Conservation (phyloP, 2,797 vertebrate species). For the Enteromius treurensis region DNA sequence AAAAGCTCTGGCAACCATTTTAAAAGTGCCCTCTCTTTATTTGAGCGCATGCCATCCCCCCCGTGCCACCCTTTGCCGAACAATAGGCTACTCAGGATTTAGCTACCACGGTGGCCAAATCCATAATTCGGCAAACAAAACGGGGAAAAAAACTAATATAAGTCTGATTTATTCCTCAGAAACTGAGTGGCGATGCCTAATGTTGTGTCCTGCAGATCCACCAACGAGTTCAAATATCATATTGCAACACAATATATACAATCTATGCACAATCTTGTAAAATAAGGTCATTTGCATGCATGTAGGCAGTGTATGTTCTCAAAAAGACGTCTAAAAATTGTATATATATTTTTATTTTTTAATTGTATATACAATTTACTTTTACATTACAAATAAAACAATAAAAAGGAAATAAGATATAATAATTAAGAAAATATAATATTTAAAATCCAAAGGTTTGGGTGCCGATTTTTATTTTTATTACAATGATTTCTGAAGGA, state of each 20-base stretch:
- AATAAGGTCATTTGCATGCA: neutral
- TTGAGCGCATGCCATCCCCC: constrained; percentile 81
- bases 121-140: constrained; percentile 55
- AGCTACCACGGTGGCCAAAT: constrained; percentile 66
- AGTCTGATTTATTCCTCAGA: neutral
- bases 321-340: neutral
- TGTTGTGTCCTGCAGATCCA: neutral
- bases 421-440: neutral
- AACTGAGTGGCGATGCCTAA: neutral
- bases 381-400: neutral
- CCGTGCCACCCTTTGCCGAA: constrained; percentile 75
- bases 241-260: neutral
- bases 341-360: no score
- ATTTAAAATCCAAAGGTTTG: neutral
- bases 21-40: constrained; percentile 85
- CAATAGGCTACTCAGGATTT: constrained; percentile 76
- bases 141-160: neutral
- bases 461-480: neutral
- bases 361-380: neutral
- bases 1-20: constrained; percentile 97
- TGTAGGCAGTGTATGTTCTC: neutral
- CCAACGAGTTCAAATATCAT: neutral
- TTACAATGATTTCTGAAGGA: no score
- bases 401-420: neutral
- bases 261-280: neutral